A percentile compares a stretch with the other conserved stretches of the same genome.
Evolutionary conservation across 2,797 vertebrate genomes (phyloP).

Genomic region (Amphiprion clarkii): DNA sequence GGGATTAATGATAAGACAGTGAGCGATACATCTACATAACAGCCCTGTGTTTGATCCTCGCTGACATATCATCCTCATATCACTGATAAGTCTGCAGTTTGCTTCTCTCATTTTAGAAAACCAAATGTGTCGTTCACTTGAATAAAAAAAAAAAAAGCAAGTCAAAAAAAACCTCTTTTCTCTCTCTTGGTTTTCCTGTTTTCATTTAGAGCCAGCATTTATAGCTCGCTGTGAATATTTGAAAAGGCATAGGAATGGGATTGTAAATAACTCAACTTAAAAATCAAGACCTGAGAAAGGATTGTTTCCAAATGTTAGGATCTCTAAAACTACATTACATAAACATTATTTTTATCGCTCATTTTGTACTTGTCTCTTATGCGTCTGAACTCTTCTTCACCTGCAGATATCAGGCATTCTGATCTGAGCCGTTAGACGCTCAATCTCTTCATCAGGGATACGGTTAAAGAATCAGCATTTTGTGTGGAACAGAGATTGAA

Average conservation of each 20-base stretch:
- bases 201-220: conserved; percentile 42
- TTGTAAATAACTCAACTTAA: conserved; percentile 46
- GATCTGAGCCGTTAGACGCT: conserved; percentile 48
- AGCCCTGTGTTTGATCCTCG: conserved; percentile 49
- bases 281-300: conserved; percentile 25
- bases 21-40: conserved; percentile 40
- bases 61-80: conserved; percentile 39
- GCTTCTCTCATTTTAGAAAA: conserved; percentile 10
- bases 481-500: conserved; percentile 41
- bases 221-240: conserved; percentile 24
- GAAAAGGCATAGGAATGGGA: conserved; percentile 33
- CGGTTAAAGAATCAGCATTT: conserved; percentile 58
- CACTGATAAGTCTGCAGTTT: conserved; percentile 15
- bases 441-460: conserved; percentile 42
- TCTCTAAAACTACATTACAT: conserved; percentile 25
- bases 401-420: conserved; percentile 44
- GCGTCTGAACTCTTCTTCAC: conserved; percentile 56
- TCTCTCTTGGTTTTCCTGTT: conserved; percentile 30
- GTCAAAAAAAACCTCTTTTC: conserved; percentile 5
- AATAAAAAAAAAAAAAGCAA: conserved; percentile 22
- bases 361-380: conserved; percentile 30
- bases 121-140: conserved; percentile 29
- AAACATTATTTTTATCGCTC: conserved; percentile 20
- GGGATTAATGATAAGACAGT: conserved; percentile 66
- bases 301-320: conserved; percentile 47